These are phyloP conservation scores for Plotosus lineatus DNA, from an alignment of 2,113 vertebrate species.

Conservation along the genomic window DNA sequence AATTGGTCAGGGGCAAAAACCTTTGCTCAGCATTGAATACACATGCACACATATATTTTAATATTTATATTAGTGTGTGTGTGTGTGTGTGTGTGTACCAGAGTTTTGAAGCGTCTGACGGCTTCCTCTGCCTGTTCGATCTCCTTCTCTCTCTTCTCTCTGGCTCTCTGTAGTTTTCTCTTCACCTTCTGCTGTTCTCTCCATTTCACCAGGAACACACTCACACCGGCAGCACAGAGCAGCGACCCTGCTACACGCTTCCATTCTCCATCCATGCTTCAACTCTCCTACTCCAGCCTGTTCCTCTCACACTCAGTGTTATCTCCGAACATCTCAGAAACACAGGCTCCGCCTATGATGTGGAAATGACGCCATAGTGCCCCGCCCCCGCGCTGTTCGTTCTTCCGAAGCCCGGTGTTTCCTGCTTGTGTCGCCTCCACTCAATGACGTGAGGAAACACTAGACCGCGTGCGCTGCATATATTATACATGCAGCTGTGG, in stretches of 20 bases:
- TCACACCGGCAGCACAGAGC: constrained; percentile 45
- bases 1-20: too few species aligned
- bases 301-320: neutral
- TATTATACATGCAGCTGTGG: too few species aligned
- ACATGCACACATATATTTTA: too few species aligned
- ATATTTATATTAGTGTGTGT: too few species aligned
- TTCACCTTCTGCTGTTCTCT: neutral
- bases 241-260: constrained; percentile 16
- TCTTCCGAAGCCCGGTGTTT: too few species aligned
- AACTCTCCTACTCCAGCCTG: neutral
- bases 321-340: neutral
- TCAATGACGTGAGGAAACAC: too few species aligned
- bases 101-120: constrained; percentile 56
- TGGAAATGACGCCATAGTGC: too few species aligned
- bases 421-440: too few species aligned
- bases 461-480: too few species aligned
- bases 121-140: constrained; percentile 58
- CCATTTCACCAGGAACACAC: constrained; percentile 51
- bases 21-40: too few species aligned
- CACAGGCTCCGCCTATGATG: too few species aligned
- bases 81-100: constrained; percentile 54
- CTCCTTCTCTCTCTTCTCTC: constrained; percentile 47
- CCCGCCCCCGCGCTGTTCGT: too few species aligned
- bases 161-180: constrained; percentile 61
- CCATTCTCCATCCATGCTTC: constrained; percentile 32